Percentiles rank a stretch among this genome's conserved stretches.
Conservation (phyloP, 2,113 vertebrate species). For the Catharus fuscescens region DNA sequence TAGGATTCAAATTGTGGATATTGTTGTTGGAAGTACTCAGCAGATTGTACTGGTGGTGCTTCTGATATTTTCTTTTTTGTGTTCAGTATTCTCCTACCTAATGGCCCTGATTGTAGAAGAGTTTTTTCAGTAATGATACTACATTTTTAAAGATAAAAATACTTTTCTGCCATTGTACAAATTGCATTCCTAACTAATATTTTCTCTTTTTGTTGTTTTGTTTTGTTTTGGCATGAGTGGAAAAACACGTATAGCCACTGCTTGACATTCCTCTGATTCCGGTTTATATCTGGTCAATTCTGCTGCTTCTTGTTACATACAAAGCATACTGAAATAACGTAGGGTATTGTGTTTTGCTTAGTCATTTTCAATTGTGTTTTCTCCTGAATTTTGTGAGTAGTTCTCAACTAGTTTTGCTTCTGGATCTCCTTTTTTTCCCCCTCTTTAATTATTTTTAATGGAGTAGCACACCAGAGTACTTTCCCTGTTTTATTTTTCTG, state of each 20-base stretch:
- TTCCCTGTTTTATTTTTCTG: background rate
- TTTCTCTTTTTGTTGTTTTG: background rate
- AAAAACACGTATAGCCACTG: background rate
- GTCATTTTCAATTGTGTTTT: background rate
- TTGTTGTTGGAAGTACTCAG: background rate
- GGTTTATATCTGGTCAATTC: background rate
- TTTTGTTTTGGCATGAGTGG: background rate
- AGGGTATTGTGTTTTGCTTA: background rate
- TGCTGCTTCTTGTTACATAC: background rate
- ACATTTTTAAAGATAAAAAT: background rate
- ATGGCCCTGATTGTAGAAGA: background rate
- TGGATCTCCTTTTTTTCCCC: rapidly evolving
- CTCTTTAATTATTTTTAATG: background rate
- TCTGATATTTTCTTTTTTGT: background rate
- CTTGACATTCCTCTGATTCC: background rate
- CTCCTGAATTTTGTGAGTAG: background rate
- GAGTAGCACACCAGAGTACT: background rate
- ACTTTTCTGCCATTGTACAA: background rate
- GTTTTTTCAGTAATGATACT: background rate
- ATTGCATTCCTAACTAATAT: background rate
- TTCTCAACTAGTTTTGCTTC: background rate
- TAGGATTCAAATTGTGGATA: background rate
- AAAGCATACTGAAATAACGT: background rate
- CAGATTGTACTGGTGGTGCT: background rate
- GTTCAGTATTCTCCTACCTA: background rate